Percentiles rank a stretch among this genome's conserved stretches.
Conservation (phyloP, 2,113 vertebrate genomes). For the Aythya baeri region DNA sequence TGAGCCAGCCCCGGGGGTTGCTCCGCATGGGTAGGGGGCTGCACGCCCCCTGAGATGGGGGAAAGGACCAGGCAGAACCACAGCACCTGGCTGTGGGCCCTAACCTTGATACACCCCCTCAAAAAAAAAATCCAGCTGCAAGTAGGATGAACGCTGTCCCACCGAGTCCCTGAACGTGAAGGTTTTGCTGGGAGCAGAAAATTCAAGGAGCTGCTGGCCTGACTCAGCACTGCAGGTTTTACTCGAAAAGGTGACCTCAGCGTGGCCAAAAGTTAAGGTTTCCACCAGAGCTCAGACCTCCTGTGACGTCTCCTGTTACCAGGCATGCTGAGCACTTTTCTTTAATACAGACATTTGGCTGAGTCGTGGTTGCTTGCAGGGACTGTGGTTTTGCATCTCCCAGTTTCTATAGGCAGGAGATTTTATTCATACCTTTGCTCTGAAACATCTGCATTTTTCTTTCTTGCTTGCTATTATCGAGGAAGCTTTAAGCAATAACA, state of each 20-base stretch:
- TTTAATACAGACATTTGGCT: neutral
- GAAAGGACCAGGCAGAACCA: neutral
- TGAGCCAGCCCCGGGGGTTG: neutral
- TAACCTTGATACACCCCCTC: rapidly evolving
- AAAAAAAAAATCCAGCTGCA: neutral
- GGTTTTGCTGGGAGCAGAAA: rapidly evolving
- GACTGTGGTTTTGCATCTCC: neutral
- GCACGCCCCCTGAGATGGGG: rapidly evolving
- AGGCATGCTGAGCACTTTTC: neutral
- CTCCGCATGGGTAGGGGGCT: neutral
- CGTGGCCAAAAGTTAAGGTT: neutral
- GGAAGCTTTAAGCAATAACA: neutral
- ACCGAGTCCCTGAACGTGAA: neutral
- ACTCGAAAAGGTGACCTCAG: neutral
- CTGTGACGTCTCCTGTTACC: neutral
- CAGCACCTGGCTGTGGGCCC: neutral
- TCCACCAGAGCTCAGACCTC: neutral
- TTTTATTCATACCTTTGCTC: conserved; percentile 2
- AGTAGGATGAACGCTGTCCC: rapidly evolving
- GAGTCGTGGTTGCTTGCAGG: neutral
- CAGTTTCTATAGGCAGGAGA: neutral
- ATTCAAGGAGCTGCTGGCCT: neutral
- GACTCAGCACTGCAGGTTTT: conserved; percentile 12
- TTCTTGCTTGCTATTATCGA: neutral
- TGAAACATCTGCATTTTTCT: neutral